Evolutionary conservation across 53 echinoderm and acorn worm species (phyloP), one percentile per base, ranked within the genome.

Genomic region (Hippasteria phrygiana): DNA sequence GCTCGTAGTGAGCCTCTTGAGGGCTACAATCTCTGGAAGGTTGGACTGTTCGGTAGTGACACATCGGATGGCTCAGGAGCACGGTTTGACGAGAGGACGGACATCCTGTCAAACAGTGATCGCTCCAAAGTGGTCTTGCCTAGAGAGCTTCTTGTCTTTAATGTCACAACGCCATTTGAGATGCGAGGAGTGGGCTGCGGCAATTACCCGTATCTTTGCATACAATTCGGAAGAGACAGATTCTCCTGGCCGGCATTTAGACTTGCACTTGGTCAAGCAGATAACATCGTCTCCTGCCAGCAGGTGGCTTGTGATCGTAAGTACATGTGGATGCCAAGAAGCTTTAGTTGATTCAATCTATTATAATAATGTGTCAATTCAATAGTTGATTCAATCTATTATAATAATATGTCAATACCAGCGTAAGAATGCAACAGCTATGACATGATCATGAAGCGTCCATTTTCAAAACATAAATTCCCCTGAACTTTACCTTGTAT

Each of bases 131-230:
- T 79, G 4, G 10, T 83, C 4, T n/a, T 22, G 35, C 84, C 35
- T 5, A 50, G 48, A 36, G 5, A 73, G 1, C 34, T 14, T 27
- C 80, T 81, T 0, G 73, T 51, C 9, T 80, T 90, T 54, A 62
- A 81, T 43, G 43, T 90, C 38, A 43, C 80, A 26, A 90, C 90
- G 10, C 80, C 81, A 56, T 65, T 88, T 73, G 90, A 93, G 41
- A 77, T 93, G 41, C 59, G 76, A 55, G 88, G 53, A 65, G 47
- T 93, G 11, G 93, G 93, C 10, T 65, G 87, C 8, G 93, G 76
- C 2, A 3, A 34, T 33, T 92, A 65, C 62, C 90, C 88, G 14
- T 88, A 81, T 29, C 47, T 93, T 14, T 93, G 93, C 48, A 66
- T 93, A 14, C 76, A 93, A 33, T 93, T 93, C 83, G 88, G 56